These are phyloP conservation scores for Hanleya hanleyi DNA, from an alignment of 2,888 invertebrate genomes.

Conservation along the genomic window DNA sequence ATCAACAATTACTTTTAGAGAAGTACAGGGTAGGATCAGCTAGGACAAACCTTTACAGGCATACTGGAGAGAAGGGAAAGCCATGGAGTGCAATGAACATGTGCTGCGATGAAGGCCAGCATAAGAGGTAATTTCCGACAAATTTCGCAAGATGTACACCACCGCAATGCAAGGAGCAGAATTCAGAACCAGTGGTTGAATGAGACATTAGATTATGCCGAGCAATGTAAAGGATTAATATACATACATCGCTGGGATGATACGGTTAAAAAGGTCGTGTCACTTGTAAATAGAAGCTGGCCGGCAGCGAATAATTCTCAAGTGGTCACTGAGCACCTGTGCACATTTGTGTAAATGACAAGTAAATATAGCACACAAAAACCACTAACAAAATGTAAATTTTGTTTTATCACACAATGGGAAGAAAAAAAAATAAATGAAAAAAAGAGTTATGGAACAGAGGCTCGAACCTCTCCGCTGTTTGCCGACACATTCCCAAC, in stretches of 20 bases:
- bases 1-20: background rate
- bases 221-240: background rate
- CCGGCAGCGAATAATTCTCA: background rate
- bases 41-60: constrained; percentile 8
- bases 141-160: background rate
- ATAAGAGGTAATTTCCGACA: background rate
- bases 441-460: no score
- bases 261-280: background rate
- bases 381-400: no score
- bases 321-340: no score
- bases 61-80: constrained; percentile 19
- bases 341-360: no score
- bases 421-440: no score
- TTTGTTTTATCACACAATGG: no score
- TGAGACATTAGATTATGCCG: background rate
- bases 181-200: no score
- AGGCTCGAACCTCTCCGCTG: no score
- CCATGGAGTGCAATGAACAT: constrained; percentile 50
- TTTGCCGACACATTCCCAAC: no score
- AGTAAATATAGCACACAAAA: no score
- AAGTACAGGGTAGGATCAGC: background rate
- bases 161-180: no score
- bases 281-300: no score
- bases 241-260: background rate
- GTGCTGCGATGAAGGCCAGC: constrained; percentile 56